Conservation (phyloP, 1,140 invertebrate species). For the Cherax destructor region DNA sequence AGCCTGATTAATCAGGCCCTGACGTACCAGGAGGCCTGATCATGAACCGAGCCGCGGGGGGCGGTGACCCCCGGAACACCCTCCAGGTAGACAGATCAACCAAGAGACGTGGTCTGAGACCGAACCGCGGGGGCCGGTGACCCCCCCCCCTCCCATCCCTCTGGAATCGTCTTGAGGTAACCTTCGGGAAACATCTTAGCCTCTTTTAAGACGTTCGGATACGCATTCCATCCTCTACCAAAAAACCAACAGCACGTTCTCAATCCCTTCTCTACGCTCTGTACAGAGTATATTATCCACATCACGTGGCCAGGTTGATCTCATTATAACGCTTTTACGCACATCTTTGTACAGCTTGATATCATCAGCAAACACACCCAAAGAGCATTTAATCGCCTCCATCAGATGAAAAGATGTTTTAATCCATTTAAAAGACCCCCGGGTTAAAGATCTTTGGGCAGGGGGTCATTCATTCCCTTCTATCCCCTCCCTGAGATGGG, state of each 20-base stretch:
- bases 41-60: no score
- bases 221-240: not conserved
- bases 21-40: no score
- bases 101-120: no score
- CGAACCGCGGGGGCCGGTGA: no score
- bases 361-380: slow-evolving; percentile 46
- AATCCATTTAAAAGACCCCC: slow-evolving; percentile 49
- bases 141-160: no score
- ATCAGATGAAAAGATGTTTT: slow-evolving; percentile 23
- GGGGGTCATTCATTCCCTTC: no score
- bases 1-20: no score
- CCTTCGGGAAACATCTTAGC: not conserved
- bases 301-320: slow-evolving; percentile 43
- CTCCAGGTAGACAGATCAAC: no score
- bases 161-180: not conserved
- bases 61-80: no score
- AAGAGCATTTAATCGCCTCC: slow-evolving; percentile 29
- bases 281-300: not conserved
- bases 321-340: slow-evolving; percentile 45
- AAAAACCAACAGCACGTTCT: not conserved
- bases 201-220: not conserved
- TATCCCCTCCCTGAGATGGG: no score
- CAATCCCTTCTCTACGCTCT: not conserved
- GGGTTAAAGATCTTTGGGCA: slow-evolving; percentile 24
- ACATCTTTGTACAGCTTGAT: slow-evolving; percentile 41